A percentile compares a stretch with the other conserved stretches of the same genome.
Conservation (phyloP, 2,888 invertebrate species). For the Boloria selene region DNA sequence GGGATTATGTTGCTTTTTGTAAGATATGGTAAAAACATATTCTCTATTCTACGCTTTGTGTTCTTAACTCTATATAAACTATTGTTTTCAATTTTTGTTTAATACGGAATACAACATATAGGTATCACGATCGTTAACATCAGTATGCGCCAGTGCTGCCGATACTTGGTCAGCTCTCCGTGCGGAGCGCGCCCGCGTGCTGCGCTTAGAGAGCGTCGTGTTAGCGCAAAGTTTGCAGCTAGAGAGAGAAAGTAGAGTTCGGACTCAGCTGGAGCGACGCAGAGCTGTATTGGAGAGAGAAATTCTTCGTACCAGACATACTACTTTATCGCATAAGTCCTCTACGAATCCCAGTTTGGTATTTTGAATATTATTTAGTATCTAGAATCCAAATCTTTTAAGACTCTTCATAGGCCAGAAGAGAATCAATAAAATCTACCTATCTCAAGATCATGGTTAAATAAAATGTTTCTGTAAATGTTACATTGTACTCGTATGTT, state of each 20-base stretch:
- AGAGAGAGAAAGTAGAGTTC: constrained; percentile 65
- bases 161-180: constrained; percentile 71
- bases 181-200: constrained; percentile 66
- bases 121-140: constrained; percentile 64
- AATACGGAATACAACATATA: constrained; percentile 36
- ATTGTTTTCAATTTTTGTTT: background rate
- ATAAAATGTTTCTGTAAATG: no score
- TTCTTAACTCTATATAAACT: no score
- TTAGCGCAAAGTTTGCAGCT: constrained; percentile 66
- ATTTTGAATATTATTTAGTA: constrained; percentile 12
- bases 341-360: constrained; percentile 52
- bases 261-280: constrained; percentile 68
- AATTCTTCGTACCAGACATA: constrained; percentile 52
- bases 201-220: constrained; percentile 68
- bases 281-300: constrained; percentile 65
- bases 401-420: no score
- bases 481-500: no score
- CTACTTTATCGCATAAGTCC: constrained; percentile 38
- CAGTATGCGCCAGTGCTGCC: constrained; percentile 60
- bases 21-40: no score
- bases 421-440: no score
- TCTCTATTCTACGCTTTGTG: no score
- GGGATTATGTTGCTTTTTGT: no score
- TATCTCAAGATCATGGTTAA: no score
- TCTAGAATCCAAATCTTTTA: no score